A percentile compares a stretch with the other conserved stretches of the same genome.
Evolutionary conservation across 2,113 vertebrate genomes (phyloP).

Genomic region (Axis porcinus): DNA sequence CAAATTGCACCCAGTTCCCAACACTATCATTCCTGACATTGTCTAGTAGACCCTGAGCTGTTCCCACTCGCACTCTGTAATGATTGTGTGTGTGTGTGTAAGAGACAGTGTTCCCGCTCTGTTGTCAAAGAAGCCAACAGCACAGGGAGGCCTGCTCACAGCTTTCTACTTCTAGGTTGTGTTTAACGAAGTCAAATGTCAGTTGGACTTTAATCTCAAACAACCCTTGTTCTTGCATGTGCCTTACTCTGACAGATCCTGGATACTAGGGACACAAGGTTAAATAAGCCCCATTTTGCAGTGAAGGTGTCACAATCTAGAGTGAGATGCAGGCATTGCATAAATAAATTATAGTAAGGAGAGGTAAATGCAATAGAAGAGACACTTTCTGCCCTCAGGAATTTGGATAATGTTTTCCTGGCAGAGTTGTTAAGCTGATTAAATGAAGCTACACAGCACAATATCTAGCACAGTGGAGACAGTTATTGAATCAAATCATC

Average conservation of each 20-base stretch:
- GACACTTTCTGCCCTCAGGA: neutral
- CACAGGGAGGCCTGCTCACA: neutral
- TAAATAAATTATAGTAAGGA: neutral
- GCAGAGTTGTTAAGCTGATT: neutral
- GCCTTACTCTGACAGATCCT: neutral
- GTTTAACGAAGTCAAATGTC: neutral
- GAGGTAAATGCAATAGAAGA: neutral
- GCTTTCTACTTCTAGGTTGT: neutral
- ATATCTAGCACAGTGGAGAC: neutral
- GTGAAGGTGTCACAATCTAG: neutral
- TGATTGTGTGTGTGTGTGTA: neutral
- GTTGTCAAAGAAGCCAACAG: neutral
- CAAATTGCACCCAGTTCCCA: neutral
- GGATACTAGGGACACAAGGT: neutral
- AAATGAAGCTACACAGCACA: neutral
- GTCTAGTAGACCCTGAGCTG: neutral
- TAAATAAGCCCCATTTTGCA: neutral
- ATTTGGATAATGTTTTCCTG: neutral
- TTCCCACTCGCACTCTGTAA: neutral
- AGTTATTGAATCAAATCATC: neutral
- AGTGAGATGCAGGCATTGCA: neutral
- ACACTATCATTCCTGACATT: neutral
- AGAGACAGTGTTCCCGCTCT: neutral
- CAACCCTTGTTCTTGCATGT: neutral
- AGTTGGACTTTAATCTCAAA: conserved; percentile 6